A percentile compares a stretch with the other conserved stretches of the same genome.
Conservation (phyloP, 2,113 vertebrate species). For the Diglossa brunneiventris region DNA sequence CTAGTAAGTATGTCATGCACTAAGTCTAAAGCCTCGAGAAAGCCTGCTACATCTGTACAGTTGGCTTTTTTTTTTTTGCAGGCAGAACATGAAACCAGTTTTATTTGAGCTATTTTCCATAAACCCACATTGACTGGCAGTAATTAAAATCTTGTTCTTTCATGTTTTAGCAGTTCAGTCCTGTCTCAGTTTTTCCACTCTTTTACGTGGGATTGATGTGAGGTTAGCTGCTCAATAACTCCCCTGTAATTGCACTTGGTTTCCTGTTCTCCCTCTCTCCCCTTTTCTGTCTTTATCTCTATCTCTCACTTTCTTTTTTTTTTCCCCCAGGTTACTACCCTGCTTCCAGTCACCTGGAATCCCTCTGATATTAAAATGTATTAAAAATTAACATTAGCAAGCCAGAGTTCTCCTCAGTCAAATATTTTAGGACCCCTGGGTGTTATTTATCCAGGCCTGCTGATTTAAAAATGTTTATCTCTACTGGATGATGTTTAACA, state of each 20-base stretch:
- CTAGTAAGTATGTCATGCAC: slow-evolving; percentile 31
- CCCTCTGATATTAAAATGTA: slow-evolving; percentile 52
- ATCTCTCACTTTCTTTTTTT: not conserved
- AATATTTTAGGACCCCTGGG: slow-evolving; percentile 50
- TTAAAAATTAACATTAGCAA: slow-evolving; percentile 62
- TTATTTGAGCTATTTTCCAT: slow-evolving; percentile 43
- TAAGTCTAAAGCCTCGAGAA: slow-evolving; percentile 34
- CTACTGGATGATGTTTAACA: slow-evolving; percentile 48
- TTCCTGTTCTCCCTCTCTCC: slow-evolving; percentile 26
- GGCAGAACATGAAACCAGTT: slow-evolving; percentile 39
- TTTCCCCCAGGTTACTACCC: not conserved
- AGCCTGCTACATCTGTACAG: slow-evolving; percentile 18
- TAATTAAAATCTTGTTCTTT: slow-evolving; percentile 62
- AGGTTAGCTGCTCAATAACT: slow-evolving; percentile 35
- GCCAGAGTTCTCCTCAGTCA: slow-evolving; percentile 36
- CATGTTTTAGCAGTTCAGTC: slow-evolving; percentile 30
- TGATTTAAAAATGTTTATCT: slow-evolving; percentile 62
- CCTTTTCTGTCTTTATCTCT: not conserved
- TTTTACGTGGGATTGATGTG: slow-evolving; percentile 43
- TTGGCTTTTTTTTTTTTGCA: slow-evolving; percentile 19
- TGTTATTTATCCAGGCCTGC: slow-evolving; percentile 51
- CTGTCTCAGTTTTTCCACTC: slow-evolving; percentile 34
- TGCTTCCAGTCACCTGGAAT: slow-evolving; percentile 43
- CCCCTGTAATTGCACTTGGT: slow-evolving; percentile 13
- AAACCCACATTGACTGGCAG: slow-evolving; percentile 40